Percentiles rank a stretch among this genome's conserved stretches.
These are phyloP conservation scores for Andrena flavipes DNA, from an alignment of 2,888 invertebrate species.

Conservation along the genomic window DNA sequence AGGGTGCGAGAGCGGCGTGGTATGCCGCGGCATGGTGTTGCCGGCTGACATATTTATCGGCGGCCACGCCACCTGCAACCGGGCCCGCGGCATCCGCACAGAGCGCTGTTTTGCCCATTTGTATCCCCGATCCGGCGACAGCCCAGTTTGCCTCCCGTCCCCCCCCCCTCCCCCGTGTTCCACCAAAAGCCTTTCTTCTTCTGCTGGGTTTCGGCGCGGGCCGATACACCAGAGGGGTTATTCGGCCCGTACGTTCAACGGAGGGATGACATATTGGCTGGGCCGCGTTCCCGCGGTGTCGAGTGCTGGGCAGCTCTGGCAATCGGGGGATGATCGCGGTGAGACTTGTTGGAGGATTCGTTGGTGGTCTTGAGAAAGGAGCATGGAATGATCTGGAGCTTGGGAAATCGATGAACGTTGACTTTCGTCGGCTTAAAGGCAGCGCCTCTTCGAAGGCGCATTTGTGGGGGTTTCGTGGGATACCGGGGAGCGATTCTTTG, in stretches of 20 bases:
- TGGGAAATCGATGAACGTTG: neutral
- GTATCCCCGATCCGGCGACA: slow-evolving; percentile 77
- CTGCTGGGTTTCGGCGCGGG: slow-evolving; percentile 33
- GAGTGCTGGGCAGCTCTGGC: neutral
- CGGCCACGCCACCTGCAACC: slow-evolving; percentile 82
- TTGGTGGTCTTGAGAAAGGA: neutral
- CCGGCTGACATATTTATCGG: slow-evolving; percentile 85
- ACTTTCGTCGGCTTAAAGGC: too few species aligned
- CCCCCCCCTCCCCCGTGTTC: neutral
- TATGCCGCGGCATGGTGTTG: slow-evolving; percentile 81
- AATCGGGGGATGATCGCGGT: slow-evolving; percentile 21
- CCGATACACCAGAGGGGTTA: slow-evolving; percentile 50
- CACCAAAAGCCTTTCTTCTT: slow-evolving; percentile 49
- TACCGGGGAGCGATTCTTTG: neutral
- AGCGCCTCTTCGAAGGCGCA: neutral
- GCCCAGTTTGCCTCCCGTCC: slow-evolving; percentile 74
- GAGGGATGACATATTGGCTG: slow-evolving; percentile 74
- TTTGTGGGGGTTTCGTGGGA: neutral
- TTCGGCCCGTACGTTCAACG: slow-evolving; percentile 49
- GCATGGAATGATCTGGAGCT: neutral
- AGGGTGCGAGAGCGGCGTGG: slow-evolving; percentile 61
- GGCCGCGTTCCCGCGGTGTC: slow-evolving; percentile 17
- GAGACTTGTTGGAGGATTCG: neutral
- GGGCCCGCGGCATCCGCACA: slow-evolving; percentile 81
- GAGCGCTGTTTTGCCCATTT: slow-evolving; percentile 79